phyloP scores from a whole-genome alignment of 2,113 vertebrate genomes.

The Xenopus laevis region DNA sequence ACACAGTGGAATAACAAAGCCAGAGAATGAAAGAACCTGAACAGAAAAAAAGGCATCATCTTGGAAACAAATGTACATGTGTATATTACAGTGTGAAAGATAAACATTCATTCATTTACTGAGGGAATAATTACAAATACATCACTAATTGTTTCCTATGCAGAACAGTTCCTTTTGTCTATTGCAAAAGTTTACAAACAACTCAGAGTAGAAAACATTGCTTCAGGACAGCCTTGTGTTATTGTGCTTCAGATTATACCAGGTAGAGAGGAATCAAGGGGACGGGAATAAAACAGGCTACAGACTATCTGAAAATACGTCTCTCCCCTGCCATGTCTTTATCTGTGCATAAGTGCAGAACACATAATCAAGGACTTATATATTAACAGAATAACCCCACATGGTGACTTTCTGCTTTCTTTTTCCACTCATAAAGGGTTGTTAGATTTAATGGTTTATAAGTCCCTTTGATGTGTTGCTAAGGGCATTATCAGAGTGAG shows the following conservation, averaged over 20 bases:
- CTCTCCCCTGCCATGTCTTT: slow-evolving; percentile 12
- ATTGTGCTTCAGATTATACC: slow-evolving; percentile 10
- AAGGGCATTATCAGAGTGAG: slow-evolving; percentile 9
- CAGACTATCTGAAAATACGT: not conserved
- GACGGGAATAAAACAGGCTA: not conserved
- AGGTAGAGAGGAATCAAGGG: slow-evolving; percentile 20
- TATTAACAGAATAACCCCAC: not conserved
- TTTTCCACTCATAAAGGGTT: not conserved
- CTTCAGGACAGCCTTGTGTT: slow-evolving; percentile 25
- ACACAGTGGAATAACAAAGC: no score
- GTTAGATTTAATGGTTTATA: not conserved
- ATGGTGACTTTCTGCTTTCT: not conserved
- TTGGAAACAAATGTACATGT: no score
- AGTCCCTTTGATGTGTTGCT: not conserved
- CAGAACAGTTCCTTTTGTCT: no score
- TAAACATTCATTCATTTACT: no score
- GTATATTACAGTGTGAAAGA: no score
- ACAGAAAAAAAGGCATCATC: no score
- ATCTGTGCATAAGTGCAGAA: slow-evolving; percentile 4
- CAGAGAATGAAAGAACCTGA: no score
- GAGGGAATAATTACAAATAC: no score
- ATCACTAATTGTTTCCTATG: no score
- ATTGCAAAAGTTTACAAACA: not conserved
- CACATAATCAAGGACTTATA: not conserved
- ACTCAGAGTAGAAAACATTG: slow-evolving; percentile 23